These are phyloP conservation scores for Bilobella aurantiaca DNA, from an alignment of 1,140 invertebrate genomes.

Conservation along the genomic window DNA sequence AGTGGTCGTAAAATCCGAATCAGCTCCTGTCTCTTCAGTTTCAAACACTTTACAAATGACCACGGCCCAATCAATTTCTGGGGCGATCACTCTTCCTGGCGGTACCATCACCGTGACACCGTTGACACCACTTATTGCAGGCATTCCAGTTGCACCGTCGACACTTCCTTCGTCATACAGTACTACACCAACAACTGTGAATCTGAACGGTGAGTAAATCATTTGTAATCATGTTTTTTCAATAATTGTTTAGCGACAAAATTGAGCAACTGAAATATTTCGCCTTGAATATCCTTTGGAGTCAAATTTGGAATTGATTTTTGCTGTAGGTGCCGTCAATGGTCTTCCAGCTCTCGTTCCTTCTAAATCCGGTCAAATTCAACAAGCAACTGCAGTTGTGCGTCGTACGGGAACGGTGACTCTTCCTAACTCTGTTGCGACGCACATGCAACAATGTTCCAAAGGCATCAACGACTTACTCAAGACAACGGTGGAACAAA, in stretches of 20 bases:
- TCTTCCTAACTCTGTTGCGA: constrained; percentile 20
- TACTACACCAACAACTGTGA: neutral
- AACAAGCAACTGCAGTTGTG: constrained; percentile 6
- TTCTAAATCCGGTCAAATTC: neutral
- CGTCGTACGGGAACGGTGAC: constrained; percentile 12
- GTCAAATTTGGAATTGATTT: too few species aligned
- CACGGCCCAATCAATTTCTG: constrained; percentile 16
- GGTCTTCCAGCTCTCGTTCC: neutral
- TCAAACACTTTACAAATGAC: constrained; percentile 15
- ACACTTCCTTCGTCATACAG: neutral
- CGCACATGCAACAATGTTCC: constrained; percentile 18
- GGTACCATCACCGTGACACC: constrained; percentile 34
- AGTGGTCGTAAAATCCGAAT: neutral
- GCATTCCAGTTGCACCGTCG: neutral
- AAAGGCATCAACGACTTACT: constrained; percentile 24
- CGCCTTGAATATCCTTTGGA: too few species aligned
- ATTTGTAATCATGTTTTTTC: neutral
- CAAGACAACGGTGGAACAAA: constrained; percentile 22
- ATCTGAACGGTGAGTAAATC: neutral
- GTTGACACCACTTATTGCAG: constrained; percentile 9
- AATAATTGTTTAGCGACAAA: too few species aligned
- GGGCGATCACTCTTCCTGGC: constrained; percentile 33
- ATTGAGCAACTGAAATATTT: too few species aligned
- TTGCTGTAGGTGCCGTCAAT: constrained; percentile 1
- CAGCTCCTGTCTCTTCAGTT: neutral